These are phyloP conservation scores for Eledona agricola DNA, from an alignment of 2,888 invertebrate genomes.

Conservation along the genomic window DNA sequence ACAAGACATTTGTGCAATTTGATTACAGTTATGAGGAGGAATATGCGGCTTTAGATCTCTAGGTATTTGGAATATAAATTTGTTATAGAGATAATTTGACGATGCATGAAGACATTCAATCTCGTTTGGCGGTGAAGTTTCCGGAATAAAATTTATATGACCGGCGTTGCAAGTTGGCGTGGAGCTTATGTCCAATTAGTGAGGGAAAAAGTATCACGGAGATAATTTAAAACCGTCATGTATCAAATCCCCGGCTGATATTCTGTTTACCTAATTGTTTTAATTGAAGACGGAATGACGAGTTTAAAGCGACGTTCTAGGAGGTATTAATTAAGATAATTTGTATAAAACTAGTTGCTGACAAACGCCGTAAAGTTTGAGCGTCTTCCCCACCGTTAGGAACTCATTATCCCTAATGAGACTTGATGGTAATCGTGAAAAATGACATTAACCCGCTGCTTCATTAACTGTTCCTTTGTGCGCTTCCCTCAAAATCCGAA, in stretches of 20 bases:
- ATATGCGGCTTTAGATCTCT: conserved; percentile 16
- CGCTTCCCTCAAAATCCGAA: conserved; percentile 32
- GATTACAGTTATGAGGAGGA: conserved; percentile 20
- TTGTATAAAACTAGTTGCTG: conserved; percentile 41
- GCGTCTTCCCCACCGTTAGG: conserved; percentile 38
- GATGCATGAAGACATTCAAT: conserved; percentile 28
- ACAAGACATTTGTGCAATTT: conserved; percentile 21
- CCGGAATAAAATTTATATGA: conserved; percentile 30
- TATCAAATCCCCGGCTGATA: conserved; percentile 7
- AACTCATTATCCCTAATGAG: conserved; percentile 41
- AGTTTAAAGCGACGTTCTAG: conserved; percentile 18
- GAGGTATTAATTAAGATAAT: conserved; percentile 39
- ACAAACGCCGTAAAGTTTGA: conserved; percentile 39
- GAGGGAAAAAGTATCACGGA: conserved; percentile 8
- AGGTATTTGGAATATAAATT: conserved; percentile 16
- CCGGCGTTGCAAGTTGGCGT: conserved; percentile 40
- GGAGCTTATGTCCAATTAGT: conserved; percentile 40
- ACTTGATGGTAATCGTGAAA: conserved; percentile 41
- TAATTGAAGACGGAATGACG: conserved; percentile 32
- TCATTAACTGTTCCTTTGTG: conserved; percentile 39
- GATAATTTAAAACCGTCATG: conserved; percentile 1
- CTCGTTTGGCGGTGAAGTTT: conserved; percentile 31
- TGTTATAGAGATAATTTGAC: conserved; percentile 30
- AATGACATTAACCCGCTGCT: conserved; percentile 40
- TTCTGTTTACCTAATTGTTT: conserved; percentile 36